Base-by-base conservation (phyloP, 1,140 invertebrate species). In the Procambarus clarkii region DNA sequence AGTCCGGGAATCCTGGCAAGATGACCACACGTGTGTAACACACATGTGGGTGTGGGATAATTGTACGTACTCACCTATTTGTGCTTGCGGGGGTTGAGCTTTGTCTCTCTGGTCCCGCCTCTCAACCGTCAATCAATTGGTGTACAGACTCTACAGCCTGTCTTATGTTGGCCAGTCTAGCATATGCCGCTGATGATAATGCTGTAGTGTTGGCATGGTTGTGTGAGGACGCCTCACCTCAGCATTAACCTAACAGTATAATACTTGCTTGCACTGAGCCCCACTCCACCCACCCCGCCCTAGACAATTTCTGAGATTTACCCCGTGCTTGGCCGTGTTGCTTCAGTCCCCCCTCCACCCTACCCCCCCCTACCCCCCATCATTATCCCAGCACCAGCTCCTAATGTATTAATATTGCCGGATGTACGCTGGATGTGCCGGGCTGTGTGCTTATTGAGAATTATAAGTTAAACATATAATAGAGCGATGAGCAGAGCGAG, bases 391-490 rank as follows among this genome's bases (percentile, higher is more conserved):
- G 21, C 21, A 5, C 18, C n/a, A 34, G 5, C n/a, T 74, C 11
- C 5, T 74, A 21, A 11, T 34, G 24, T 74, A 74, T 74, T 74
- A 74, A 74, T 74, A 24, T 21, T n/a, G 5, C 11, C 4, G n/a
- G 34, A 34, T 74, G 34, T 74, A 74, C 34, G 69, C n/a, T 2
- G 69, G 69, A 8, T 7, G 24, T 13, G 69, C 50, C 50, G 7
- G 60, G 9, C 60, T 64, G 3, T 24, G 3, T 74, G 4, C 69
- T 34, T 34, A 24, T 34, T 24, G n/a, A 9, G 85, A 18, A 78
- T 86, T 78, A n/a, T n/a, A 81, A 81, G 60, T 80, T 79, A 48
- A 88, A 88, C 54, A 81, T 80, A 80, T 80, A 45, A 88, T 81
- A 71, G n/a, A 44, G 58, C 15, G 58, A 24, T 80, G 21, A 44